Conservation (phyloP, 2,797 vertebrate genomes). For the Sandelia bainsii region DNA sequence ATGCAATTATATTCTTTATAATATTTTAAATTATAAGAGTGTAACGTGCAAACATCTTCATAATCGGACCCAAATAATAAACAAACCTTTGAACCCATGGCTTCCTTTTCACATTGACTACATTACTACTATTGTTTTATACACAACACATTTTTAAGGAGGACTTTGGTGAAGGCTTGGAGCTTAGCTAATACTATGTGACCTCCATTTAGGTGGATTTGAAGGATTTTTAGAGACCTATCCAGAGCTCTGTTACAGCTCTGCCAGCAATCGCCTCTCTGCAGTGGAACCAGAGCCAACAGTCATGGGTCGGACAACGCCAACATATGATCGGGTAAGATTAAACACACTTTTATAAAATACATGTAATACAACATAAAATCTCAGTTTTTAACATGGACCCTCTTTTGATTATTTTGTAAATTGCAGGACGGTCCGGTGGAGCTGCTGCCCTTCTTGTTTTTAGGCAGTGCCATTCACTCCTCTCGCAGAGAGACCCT, state of each 20-base stretch:
- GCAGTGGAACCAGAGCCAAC: constrained; percentile 63
- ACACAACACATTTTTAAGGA: not conserved
- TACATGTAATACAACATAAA: not conserved
- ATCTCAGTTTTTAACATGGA: not conserved
- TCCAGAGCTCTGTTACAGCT: constrained; percentile 84
- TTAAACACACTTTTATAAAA: not conserved
- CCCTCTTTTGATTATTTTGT: not conserved
- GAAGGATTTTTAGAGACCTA: constrained; percentile 83
- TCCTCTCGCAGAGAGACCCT: constrained; percentile 87
- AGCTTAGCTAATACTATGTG: constrained; percentile 33
- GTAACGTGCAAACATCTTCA: not conserved
- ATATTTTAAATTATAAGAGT: not conserved
- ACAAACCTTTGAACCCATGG: not conserved
- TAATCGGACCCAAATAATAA: not conserved
- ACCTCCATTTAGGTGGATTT: constrained; percentile 85
- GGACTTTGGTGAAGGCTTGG: constrained; percentile 15
- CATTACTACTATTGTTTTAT: not conserved
- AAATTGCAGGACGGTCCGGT: constrained; percentile 86
- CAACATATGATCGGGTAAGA: constrained; percentile 88
- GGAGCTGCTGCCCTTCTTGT: constrained; percentile 90
- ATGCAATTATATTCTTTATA: too few species aligned
- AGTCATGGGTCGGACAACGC: constrained; percentile 75
- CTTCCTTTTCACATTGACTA: not conserved
- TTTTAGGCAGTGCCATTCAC: constrained; percentile 89
- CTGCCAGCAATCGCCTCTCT: constrained; percentile 51